These are phyloP conservation scores for Apeira syringaria DNA, from an alignment of 2,888 invertebrate genomes.

Conservation along the genomic window DNA sequence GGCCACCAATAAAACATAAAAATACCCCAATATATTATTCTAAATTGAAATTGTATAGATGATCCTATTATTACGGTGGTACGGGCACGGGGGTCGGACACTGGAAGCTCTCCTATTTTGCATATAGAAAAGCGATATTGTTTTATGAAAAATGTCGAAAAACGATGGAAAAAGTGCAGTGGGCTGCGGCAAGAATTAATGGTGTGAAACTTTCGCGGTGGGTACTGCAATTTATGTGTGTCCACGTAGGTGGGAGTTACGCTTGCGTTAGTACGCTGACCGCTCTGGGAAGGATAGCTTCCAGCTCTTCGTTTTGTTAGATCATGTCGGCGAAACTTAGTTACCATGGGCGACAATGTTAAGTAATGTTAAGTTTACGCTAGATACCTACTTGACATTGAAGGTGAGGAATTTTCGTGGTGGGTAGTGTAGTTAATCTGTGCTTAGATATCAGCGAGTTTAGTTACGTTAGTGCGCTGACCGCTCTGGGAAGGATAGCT, in stretches of 20 bases:
- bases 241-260: conserved; percentile 43
- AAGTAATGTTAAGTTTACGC: no score
- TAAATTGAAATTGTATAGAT: conserved; percentile 66
- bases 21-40: conserved; percentile 71
- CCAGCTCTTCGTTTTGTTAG: conserved; percentile 15
- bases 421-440: no score
- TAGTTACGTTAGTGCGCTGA: no score
- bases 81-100: conserved; percentile 46
- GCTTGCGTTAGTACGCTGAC: conserved; percentile 26
- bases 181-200: conserved; percentile 76
- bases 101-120: conserved; percentile 45
- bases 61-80: conserved; percentile 70
- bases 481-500: no score
- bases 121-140: conserved; percentile 68
- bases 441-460: no score
- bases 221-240: conserved; percentile 65
- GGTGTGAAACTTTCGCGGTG: conserved; percentile 70
- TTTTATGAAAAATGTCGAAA: conserved; percentile 27
- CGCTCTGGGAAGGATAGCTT: conserved; percentile 21
- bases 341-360: no score
- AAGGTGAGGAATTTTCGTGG: no score
- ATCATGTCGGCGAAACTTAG: no score
- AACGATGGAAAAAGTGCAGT: conserved; percentile 65
- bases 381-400: no score
- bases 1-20: conserved; percentile 71